Base-by-base conservation (phyloP, 2,888 invertebrate species). In the Bombyx huttoni region DNA sequence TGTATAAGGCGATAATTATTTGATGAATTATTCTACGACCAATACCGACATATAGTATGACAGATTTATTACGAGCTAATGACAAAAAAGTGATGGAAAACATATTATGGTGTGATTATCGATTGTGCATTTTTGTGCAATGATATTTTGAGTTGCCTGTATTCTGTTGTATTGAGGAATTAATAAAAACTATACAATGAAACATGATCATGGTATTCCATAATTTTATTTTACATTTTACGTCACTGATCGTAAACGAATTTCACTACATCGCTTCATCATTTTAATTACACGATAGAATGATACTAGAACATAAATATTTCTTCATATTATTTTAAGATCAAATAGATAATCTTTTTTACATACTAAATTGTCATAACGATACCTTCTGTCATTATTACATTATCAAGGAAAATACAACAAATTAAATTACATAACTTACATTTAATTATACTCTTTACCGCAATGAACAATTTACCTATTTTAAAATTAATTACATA, bases 311-410 rank as follows among this genome's bases (percentile, higher is more conserved):
- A 87, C 88, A 86, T 88, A 88, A 86, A 88, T 88, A 87, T 84
- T 84, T 85, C 67, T 79, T 85, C 84, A 78, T 86, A 85, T 84
- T 86, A 87, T 75, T 84, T 70, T 83, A 87, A 85, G 85, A 85
- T 86, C 84, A 87, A 88, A 88, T 88, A 88, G 87, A 88, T 84
- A 87, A 88, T 88, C 88, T 87, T 87, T 87, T 87, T 86, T 88
- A 88, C 87, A 88, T 63, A 80, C 87, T 88, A 87, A 81, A 81
- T 77, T 86, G 87, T 86, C 87, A 86, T 86, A 85, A 86, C 85
- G 75, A 82, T 85, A 85, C 85, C 84, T 81, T 86, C 86, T 86
- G 83, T 87, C 82, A 84, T 85, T 84, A 83, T 81, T 81, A 81
- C 81, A 83, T 83, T 85, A 85, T 24, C 5, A 78, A 76, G 69